Base-by-base conservation (phyloP, 2,797 vertebrate species). In the Harpagifer antarcticus region DNA sequence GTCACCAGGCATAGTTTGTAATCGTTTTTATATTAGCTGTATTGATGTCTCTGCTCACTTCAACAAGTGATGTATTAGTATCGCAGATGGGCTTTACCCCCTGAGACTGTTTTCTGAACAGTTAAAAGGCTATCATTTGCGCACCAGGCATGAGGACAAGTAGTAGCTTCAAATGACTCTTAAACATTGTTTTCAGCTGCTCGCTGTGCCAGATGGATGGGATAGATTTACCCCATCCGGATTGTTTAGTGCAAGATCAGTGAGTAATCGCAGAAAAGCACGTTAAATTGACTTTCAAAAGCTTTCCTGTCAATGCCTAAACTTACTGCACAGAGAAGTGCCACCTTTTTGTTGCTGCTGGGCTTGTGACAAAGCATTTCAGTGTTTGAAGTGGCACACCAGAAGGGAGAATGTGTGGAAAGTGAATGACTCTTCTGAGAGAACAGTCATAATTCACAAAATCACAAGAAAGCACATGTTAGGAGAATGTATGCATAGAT, bases 1-100 rank as follows among this genome's bases (percentile, higher is more conserved):
- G 91, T 91, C 90, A 81, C 85, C 80, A 79, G 87, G 82, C 86
- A 60, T 83, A 81, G 79, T 90, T 88, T 87, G 88, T 92, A 90
- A 93, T 93, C 88, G 92, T 93, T 92, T 93, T 90, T 87, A 87
- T 91, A 91, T 94, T 88, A 90, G 79, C 74, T 64, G 66, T 90
- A 93, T 93, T 89, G 93, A 93, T 91, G 91, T 92, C 90, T 82
- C 79, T 75, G 77, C 86, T 86, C 81, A 86, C 87, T 88, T 85
- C 89, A 89, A 91, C 90, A 90, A 90, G 88, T 89, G 85, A 93
- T 90, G 76, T 90, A 90, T 93, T 91, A 86, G 83, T 86, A 81
- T 70, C 84, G 78, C 73, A 86, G 88, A 92, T 79, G 78, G 78
- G 75, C 79, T 54, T 49, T 67, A 40, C 69, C 79, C 81, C 89